phyloP scores from a whole-genome alignment of 2,888 invertebrate genomes.

The Luffia ferchaultella region DNA sequence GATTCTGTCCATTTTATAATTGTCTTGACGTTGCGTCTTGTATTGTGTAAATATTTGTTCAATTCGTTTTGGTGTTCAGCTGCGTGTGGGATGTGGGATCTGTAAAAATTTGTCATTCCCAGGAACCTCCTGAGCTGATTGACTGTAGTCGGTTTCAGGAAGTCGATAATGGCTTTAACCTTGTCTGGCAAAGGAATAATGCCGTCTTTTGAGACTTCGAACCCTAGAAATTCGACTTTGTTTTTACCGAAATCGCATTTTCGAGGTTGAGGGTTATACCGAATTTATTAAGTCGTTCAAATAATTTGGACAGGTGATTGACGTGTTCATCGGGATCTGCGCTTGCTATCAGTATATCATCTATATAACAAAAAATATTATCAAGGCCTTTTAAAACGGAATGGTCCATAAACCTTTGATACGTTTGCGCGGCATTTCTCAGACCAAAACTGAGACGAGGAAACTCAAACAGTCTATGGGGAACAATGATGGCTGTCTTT shows the following conservation, averaged over 20 bases:
- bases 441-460: conserved; percentile 28
- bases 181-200: conserved; percentile 3
- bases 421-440: conserved; percentile 31
- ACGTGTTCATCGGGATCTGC: conserved; percentile 7
- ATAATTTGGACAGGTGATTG: conserved; percentile 8
- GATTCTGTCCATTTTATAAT: conserved; percentile 5
- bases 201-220: not conserved
- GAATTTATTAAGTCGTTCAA: conserved; percentile 8
- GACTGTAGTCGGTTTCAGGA: conserved; percentile 5
- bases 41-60: conserved; percentile 6
- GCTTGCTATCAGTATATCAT: conserved; percentile 22
- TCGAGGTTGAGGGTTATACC: conserved; percentile 5
- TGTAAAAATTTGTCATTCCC: conserved; percentile 10
- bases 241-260: conserved; percentile 2
- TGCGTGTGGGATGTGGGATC: conserved; percentile 5
- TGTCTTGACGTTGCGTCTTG: conserved; percentile 8
- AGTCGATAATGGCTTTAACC: conserved; percentile 4
- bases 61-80: conserved; percentile 2
- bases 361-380: conserved; percentile 17
- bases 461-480: conserved; percentile 26
- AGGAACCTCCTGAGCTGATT: conserved; percentile 8
- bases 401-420: conserved; percentile 26
- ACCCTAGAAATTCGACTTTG: conserved; percentile 2
- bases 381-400: conserved; percentile 1
- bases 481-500: conserved; percentile 27